phyloP scores from a whole-genome alignment of 2,888 invertebrate genomes.

The Fissipunctia ypsillon region DNA sequence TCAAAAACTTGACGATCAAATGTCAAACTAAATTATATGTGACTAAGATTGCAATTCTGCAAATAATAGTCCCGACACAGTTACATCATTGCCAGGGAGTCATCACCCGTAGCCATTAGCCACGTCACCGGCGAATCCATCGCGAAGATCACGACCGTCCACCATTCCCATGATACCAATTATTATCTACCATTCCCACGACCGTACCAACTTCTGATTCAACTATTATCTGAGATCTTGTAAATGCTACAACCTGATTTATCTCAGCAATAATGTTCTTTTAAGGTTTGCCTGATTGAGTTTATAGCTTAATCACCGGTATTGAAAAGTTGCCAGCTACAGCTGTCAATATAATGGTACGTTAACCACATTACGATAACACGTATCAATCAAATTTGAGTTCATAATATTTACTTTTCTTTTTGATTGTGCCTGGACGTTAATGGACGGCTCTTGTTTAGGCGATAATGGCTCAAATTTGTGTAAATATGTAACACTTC shows the following conservation, averaged over 20 bases:
- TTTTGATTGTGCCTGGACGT: slow-evolving; percentile 18
- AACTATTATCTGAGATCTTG: slow-evolving; percentile 70
- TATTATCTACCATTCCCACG: slow-evolving; percentile 80
- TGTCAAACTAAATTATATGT: slow-evolving; percentile 28
- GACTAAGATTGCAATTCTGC: slow-evolving; percentile 44
- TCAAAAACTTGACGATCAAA: slow-evolving; percentile 8
- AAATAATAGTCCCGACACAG: slow-evolving; percentile 49
- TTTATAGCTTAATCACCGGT: slow-evolving; percentile 67
- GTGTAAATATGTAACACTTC: slow-evolving; percentile 37
- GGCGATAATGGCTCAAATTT: slow-evolving; percentile 27
- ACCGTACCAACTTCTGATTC: slow-evolving; percentile 73
- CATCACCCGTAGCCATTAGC: slow-evolving; percentile 62
- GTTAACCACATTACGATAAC: slow-evolving; percentile 49
- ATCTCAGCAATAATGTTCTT: slow-evolving; percentile 66
- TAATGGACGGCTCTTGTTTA: slow-evolving; percentile 24
- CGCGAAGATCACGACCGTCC: slow-evolving; percentile 76
- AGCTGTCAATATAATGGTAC: slow-evolving; percentile 51
- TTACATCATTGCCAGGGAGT: slow-evolving; percentile 58
- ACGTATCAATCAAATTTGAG: slow-evolving; percentile 53
- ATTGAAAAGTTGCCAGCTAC: slow-evolving; percentile 64
- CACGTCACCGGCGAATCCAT: slow-evolving; percentile 70
- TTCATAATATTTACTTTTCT: slow-evolving; percentile 46
- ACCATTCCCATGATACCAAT: slow-evolving; percentile 80
- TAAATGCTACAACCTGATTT: slow-evolving; percentile 66
- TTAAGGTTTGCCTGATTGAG: slow-evolving; percentile 67